Percentiles rank a stretch among this genome's conserved stretches.
phyloP scores from a whole-genome alignment of 1,140 invertebrate species.

The Listronotus oregonensis region DNA sequence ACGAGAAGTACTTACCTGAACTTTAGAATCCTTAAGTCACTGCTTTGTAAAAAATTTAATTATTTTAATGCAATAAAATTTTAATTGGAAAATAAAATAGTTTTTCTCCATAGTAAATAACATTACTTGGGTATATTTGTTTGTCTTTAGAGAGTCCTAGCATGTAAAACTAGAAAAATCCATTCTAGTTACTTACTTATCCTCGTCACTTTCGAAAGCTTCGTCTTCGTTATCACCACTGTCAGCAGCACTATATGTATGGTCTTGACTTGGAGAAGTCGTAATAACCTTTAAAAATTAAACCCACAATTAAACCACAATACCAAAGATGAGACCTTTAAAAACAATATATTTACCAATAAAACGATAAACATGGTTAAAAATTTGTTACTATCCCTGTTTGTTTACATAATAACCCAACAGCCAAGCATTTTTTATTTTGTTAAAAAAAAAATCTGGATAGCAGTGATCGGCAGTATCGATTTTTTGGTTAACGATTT shows the following conservation, averaged over 20 bases:
- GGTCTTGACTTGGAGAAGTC: slow-evolving; percentile 76
- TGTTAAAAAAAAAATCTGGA: too few relatives aligned
- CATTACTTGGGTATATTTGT: too few relatives aligned
- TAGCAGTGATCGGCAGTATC: too few relatives aligned
- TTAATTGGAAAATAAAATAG: too few relatives aligned
- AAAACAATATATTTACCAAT: background rate
- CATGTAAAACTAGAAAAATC: too few relatives aligned
- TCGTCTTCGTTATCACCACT: slow-evolving; percentile 54
- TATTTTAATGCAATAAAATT: too few relatives aligned
- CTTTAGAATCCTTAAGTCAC: slow-evolving; percentile 30
- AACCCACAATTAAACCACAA: background rate
- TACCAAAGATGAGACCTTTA: background rate
- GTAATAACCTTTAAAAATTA: slow-evolving; percentile 70
- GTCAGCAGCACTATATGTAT: slow-evolving; percentile 70
- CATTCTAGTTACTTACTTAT: slow-evolving; percentile 53
- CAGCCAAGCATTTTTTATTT: too few relatives aligned
- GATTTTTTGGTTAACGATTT: too few relatives aligned
- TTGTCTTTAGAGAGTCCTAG: too few relatives aligned
- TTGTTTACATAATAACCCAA: background rate
- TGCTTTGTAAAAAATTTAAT: slow-evolving; percentile 11
- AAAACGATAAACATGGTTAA: too few relatives aligned
- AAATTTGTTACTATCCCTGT: too few relatives aligned
- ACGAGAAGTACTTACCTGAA: slow-evolving; percentile 20
- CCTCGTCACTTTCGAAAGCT: slow-evolving; percentile 61
- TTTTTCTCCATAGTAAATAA: too few relatives aligned